Conservation (phyloP, 2,888 invertebrate species). For the Caenorhabditis japonica region DNA sequence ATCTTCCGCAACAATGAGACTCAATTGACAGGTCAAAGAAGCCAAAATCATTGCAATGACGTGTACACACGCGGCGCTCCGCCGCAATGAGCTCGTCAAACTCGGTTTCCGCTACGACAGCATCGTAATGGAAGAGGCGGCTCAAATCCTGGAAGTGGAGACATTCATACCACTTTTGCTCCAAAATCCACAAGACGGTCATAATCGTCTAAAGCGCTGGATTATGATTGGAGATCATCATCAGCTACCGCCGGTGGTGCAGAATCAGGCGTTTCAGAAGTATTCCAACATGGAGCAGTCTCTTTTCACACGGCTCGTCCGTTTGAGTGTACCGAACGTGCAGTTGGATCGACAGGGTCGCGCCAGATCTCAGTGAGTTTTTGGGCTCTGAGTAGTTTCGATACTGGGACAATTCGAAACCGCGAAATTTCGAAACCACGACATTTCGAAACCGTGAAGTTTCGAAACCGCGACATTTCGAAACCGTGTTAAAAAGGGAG, state of each 20-base stretch:
- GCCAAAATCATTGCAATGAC: slow-evolving; percentile 99
- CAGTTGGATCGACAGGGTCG: slow-evolving; percentile 98
- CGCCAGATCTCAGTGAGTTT: slow-evolving; percentile 85
- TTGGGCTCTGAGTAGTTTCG: not conserved
- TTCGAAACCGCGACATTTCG: too few relatives aligned
- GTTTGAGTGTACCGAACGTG: slow-evolving; percentile 95
- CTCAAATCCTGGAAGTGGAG: slow-evolving; percentile 98
- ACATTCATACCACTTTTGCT: slow-evolving; percentile 97
- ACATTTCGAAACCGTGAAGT: too few relatives aligned
- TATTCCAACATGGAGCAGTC: slow-evolving; percentile 99
- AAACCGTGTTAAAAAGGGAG: too few relatives aligned
- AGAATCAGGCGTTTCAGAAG: slow-evolving; percentile 99
- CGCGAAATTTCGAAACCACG: too few relatives aligned
- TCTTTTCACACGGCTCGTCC: slow-evolving; percentile 93
- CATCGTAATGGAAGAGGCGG: slow-evolving; percentile 98
- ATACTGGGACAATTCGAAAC: too few relatives aligned
- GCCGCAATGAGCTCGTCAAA: slow-evolving; percentile 90
- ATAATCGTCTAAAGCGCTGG: slow-evolving; percentile 95
- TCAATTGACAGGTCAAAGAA: slow-evolving; percentile 83
- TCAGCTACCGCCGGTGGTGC: slow-evolving; percentile 98
- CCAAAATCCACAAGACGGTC: slow-evolving; percentile 94
- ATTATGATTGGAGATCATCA: slow-evolving; percentile 99
- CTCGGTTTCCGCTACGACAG: slow-evolving; percentile 88
- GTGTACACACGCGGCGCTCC: slow-evolving; percentile 98
- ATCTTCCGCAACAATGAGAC: too few relatives aligned